Evolutionary conservation across 2,797 vertebrate species (phyloP).

Genomic region (Craterocephalus amniculus): DNA sequence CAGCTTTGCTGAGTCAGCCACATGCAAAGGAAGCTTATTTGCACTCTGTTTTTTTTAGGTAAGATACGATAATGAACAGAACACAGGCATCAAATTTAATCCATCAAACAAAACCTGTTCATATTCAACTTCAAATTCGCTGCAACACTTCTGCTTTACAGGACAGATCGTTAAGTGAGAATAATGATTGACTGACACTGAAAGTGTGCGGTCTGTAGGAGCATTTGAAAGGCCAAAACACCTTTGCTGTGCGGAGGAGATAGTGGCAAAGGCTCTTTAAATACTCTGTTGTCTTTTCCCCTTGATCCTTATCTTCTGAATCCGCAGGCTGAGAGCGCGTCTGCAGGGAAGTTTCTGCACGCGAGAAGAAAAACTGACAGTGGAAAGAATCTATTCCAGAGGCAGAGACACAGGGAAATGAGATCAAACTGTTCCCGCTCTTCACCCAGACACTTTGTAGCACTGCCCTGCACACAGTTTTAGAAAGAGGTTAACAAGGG

Average conservation of each 20-base stretch:
- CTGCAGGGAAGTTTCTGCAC: slow-evolving; percentile 40
- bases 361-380: slow-evolving; percentile 51
- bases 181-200: slow-evolving; percentile 8
- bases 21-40: neutral
- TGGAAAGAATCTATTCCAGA: slow-evolving; percentile 54
- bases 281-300: slow-evolving; percentile 27
- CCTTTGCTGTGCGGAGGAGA: slow-evolving; percentile 18
- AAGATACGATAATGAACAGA: slow-evolving; percentile 10
- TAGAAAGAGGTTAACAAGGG: slow-evolving; percentile 74
- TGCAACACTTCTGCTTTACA: slow-evolving; percentile 3
- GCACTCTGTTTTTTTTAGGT: slow-evolving; percentile 16
- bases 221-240: slow-evolving; percentile 31
- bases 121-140: slow-evolving; percentile 5
- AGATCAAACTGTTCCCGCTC: slow-evolving; percentile 72
- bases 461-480: slow-evolving; percentile 58
- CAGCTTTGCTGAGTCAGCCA: slow-evolving; percentile 20
- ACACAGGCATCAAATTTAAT: neutral
- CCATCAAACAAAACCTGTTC: neutral
- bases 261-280: slow-evolving; percentile 33
- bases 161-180: slow-evolving; percentile 8
- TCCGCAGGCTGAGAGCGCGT: slow-evolving; percentile 28
- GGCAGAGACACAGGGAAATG: slow-evolving; percentile 40
- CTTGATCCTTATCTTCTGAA: slow-evolving; percentile 53
- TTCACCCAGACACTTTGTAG: slow-evolving; percentile 67
- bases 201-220: slow-evolving; percentile 10